These are phyloP conservation scores for Acanthochromis polyacanthus DNA, from an alignment of 2,113 vertebrate genomes.

Conservation along the genomic window DNA sequence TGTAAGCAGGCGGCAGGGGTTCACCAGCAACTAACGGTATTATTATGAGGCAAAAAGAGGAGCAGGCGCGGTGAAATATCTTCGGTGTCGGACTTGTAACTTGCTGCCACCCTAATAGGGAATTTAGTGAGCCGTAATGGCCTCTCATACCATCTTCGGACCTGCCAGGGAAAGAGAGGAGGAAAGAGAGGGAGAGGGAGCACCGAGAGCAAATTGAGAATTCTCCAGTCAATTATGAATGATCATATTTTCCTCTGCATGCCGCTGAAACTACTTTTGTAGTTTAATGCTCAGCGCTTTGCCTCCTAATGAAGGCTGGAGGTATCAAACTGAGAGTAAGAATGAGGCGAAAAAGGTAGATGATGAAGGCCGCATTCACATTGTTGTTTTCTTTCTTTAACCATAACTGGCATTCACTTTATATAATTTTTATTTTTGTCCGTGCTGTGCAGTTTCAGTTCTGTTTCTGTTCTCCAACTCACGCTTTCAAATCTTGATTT, in stretches of 20 bases:
- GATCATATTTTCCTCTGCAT: slow-evolving; percentile 70
- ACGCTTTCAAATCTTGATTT: slow-evolving; percentile 40
- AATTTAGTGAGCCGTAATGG: slow-evolving; percentile 82
- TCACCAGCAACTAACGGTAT: slow-evolving; percentile 13
- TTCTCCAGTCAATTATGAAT: slow-evolving; percentile 73
- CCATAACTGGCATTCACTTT: neutral
- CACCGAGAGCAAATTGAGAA: slow-evolving; percentile 61
- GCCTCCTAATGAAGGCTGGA: slow-evolving; percentile 71
- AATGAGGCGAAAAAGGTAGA: slow-evolving; percentile 21
- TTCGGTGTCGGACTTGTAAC: slow-evolving; percentile 63
- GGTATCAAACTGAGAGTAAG: slow-evolving; percentile 50
- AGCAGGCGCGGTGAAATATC: slow-evolving; percentile 61
- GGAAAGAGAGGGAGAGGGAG: slow-evolving; percentile 27
- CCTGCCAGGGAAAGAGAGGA: slow-evolving; percentile 48
- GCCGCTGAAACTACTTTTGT: slow-evolving; percentile 60
- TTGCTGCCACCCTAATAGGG: slow-evolving; percentile 76
- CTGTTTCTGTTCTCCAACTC: slow-evolving; percentile 9
- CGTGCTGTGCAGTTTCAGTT: slow-evolving; percentile 24
- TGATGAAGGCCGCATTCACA: slow-evolving; percentile 6
- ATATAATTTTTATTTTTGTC: neutral
- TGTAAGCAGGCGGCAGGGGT: slow-evolving; percentile 11
- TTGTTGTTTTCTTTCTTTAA: neutral
- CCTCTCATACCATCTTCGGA: slow-evolving; percentile 70
- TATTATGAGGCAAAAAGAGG: slow-evolving; percentile 63
- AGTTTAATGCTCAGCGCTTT: slow-evolving; percentile 73